Evolutionary conservation across 2,888 invertebrate genomes (phyloP).

Genomic region (Amblyjoppa fuscipennis): DNA sequence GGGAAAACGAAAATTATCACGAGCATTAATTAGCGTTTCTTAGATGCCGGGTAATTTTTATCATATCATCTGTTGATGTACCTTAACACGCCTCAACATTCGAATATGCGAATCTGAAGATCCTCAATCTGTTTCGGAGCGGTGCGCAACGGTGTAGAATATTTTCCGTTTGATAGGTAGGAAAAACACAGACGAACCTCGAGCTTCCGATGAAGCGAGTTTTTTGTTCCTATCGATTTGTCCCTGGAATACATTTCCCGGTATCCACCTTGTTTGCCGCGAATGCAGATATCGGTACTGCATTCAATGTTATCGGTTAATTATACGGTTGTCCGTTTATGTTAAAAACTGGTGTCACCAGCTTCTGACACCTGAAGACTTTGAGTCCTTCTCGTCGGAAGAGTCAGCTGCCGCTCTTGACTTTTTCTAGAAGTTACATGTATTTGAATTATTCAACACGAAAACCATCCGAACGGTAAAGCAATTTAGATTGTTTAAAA

Average conservation of each 20-base stretch:
- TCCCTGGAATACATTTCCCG: neutral
- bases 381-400: neutral
- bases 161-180: neutral
- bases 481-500: too few relatives aligned
- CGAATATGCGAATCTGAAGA: neutral
- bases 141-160: neutral
- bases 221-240: neutral
- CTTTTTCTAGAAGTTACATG: neutral
- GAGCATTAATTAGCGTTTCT: too few relatives aligned
- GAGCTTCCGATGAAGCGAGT: neutral
- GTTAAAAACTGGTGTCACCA: neutral
- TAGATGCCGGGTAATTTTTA: too few relatives aligned
- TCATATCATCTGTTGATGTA: too few relatives aligned
- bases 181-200: constrained; percentile 2
- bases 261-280: neutral
- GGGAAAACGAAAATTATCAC: too few relatives aligned
- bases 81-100: too few relatives aligned
- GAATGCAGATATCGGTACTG: neutral
- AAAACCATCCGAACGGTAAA: too few relatives aligned
- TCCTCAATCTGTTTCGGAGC: neutral
- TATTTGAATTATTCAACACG: too few relatives aligned
- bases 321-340: neutral
- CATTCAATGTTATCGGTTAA: neutral
- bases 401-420: neutral
- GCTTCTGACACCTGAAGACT: neutral